These are phyloP conservation scores for Phycodurus eques DNA, from an alignment of 2,113 vertebrate genomes.

Conservation along the genomic window DNA sequence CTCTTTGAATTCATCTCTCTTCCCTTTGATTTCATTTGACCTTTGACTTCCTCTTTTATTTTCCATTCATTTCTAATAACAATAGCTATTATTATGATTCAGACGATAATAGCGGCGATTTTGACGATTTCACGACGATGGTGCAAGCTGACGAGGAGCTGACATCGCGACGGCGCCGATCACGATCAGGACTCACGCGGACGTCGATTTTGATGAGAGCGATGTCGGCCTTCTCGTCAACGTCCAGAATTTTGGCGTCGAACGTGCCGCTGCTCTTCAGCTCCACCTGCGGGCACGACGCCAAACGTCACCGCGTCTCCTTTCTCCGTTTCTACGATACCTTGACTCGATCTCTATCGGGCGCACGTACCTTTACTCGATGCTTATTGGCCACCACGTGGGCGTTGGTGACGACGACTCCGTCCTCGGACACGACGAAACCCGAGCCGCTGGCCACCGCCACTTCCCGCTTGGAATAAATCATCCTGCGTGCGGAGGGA, in stretches of 20 bases:
- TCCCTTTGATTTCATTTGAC: too few species aligned
- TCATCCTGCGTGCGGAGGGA: slow-evolving; percentile 70
- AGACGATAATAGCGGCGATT: too few species aligned
- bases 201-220: slow-evolving; percentile 92
- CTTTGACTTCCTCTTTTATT: background rate
- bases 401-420: slow-evolving; percentile 94
- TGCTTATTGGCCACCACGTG: slow-evolving; percentile 97
- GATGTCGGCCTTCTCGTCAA: slow-evolving; percentile 96
- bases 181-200: slow-evolving; percentile 70
- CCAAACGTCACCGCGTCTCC: background rate
- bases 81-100: too few species aligned
- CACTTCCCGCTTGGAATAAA: slow-evolving; percentile 88
- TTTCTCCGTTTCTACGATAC: background rate
- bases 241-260: slow-evolving; percentile 92
- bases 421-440: slow-evolving; percentile 93
- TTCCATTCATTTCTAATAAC: too few species aligned
- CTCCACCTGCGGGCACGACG: slow-evolving; percentile 75
- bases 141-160: too few species aligned
- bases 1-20: too few species aligned
- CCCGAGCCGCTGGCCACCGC: slow-evolving; percentile 93
- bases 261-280: slow-evolving; percentile 87
- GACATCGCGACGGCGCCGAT: too few species aligned
- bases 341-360: background rate
- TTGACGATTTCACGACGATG: too few species aligned
- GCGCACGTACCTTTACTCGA: slow-evolving; percentile 73